Evolutionary conservation across 2,888 invertebrate species (phyloP), one percentile per base, ranked within the genome.

Genomic region (Pantelozetes paolii): DNA sequence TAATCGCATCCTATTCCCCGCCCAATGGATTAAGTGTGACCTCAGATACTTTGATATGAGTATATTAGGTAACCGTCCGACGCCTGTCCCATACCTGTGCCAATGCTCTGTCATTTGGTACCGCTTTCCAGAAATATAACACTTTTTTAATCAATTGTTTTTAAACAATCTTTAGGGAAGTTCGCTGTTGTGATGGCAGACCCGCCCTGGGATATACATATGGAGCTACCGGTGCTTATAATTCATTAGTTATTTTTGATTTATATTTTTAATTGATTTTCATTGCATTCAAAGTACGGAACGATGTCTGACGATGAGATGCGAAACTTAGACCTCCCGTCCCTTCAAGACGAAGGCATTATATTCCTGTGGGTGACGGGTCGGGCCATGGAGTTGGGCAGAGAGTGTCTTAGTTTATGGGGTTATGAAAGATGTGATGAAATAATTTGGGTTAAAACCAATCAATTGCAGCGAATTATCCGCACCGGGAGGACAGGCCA

Each of bases 301-400:
- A 98, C 97, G 0, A 94, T 98, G 94, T 94, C 94, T 0, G 97
- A 98, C 81, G 96, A 97, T 82, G 97, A 98, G 85, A 98, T 98
- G 97, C 85, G 97, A 71, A 92, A 93, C 76, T 85, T 98, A 23
- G 94, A 94, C 1, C 92, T 98, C 72, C 96, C 96, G 0, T 90
- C 91, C 72, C 84, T 97, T 57, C 96, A 98, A 83, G 96, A 96
- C 81, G 94, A 94, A 80, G 98, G 98, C 0, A 87, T 96, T 9
- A 90, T 98, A 78, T 98, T 98, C 83, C 86, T 98, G 0, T 98
- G 97, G 97, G 98, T 98, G 18, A 98, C 97, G 9, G 96, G 97
- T 73, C 88, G 94, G 79, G 94, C 94, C 0, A 94, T 94, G 94
- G 98, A 98, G 82, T 83, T 98, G 26, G 97, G 97, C 0, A 86